Evolutionary conservation across 2,113 vertebrate species (phyloP).

Genomic region (Bothrops jararaca): DNA sequence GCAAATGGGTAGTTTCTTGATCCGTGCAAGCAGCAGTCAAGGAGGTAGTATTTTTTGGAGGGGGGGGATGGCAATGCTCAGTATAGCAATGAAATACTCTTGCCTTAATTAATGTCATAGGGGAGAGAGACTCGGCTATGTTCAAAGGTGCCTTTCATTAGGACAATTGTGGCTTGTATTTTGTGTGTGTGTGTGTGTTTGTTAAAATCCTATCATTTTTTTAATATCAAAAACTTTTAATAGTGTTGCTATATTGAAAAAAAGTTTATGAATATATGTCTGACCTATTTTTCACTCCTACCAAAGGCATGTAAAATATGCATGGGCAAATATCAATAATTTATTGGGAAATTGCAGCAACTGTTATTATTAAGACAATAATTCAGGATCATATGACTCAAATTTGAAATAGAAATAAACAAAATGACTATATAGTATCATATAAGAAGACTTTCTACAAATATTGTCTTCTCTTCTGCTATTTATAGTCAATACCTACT

Average conservation of each 20-base stretch:
- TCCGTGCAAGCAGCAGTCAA: not conserved
- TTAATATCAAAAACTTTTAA: slow-evolving; percentile 41
- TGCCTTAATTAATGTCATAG: not conserved
- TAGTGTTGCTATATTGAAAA: slow-evolving; percentile 49
- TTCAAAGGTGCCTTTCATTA: not conserved
- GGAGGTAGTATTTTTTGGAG: not conserved
- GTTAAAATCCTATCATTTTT: not conserved
- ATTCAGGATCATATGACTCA: not conserved
- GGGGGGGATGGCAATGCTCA: not conserved
- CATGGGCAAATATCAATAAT: not conserved
- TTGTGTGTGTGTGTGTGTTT: not conserved
- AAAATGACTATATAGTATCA: not conserved
- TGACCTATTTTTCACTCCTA: slow-evolving; percentile 33
- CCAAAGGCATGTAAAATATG: not conserved
- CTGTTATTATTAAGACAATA: not conserved
- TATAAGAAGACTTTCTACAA: not conserved
- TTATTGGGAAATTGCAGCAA: slow-evolving; percentile 16
- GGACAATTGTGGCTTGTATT: slow-evolving; percentile 16
- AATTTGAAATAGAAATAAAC: slow-evolving; percentile 9
- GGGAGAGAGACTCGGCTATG: not conserved
- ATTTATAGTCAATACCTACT: not conserved
- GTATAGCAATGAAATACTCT: not conserved
- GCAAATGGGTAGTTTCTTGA: not conserved
- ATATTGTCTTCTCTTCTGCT: not conserved
- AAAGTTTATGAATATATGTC: slow-evolving; percentile 32